These are phyloP conservation scores for Syrphus vitripennis DNA, from an alignment of 2,888 invertebrate species.

Conservation along the genomic window DNA sequence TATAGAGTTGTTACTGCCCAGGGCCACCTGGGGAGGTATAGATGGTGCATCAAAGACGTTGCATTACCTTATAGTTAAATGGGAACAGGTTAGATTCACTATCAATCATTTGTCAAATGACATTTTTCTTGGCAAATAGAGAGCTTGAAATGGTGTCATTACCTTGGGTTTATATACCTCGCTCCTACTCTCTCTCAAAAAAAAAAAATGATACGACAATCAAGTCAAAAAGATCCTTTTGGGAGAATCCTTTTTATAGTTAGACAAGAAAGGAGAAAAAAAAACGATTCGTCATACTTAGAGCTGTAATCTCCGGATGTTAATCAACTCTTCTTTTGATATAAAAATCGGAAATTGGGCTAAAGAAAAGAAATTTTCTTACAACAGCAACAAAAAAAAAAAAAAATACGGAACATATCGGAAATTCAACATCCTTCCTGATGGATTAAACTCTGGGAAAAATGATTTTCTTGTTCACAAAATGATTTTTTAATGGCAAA, in stretches of 20 bases:
- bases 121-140: conserved; percentile 24
- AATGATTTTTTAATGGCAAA: conserved; percentile 11
- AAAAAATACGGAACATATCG: conserved; percentile 21
- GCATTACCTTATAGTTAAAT: not conserved
- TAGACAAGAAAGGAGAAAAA: not conserved
- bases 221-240: conserved; percentile 7
- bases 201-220: conserved; percentile 24
- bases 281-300: conserved; percentile 66
- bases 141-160: conserved; percentile 24
- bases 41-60: conserved; percentile 16
- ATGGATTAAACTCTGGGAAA: conserved; percentile 17
- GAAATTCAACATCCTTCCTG: conserved; percentile 64
- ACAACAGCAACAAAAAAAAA: not conserved
- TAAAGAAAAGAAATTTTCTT: conserved; percentile 7
- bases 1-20: not conserved
- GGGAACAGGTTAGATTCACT: conserved; percentile 17
- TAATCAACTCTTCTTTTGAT: conserved; percentile 63
- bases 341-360: conserved; percentile 51
- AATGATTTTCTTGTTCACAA: conserved; percentile 24
- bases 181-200: not conserved
- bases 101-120: conserved; percentile 63
- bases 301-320: conserved; percentile 65
- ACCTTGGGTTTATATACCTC: not conserved
- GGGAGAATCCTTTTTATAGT: conserved; percentile 32
- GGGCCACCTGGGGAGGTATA: conserved; percentile 41